Conservation (phyloP, 2,113 vertebrate species). For the Archocentrus centrarchus region DNA sequence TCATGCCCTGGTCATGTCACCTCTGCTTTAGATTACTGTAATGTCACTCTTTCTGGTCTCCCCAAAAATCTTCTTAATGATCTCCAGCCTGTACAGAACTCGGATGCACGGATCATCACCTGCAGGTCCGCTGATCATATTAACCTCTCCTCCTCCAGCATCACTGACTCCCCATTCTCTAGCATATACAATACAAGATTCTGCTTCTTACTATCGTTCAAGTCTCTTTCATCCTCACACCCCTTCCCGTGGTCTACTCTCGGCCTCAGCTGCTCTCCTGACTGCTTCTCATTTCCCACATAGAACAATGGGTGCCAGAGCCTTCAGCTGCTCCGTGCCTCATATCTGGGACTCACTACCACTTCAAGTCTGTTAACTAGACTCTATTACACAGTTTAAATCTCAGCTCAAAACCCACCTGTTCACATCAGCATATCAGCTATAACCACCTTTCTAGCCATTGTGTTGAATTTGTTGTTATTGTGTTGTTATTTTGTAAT, state of each 20-base stretch:
- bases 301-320: background rate
- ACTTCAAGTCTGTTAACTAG: background rate
- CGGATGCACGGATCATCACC: background rate
- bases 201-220: background rate
- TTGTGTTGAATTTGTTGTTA: background rate
- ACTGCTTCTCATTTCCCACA: background rate
- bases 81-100: background rate
- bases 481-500: too few species aligned
- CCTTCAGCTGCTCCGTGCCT: background rate
- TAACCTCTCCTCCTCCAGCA: background rate
- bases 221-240: background rate
- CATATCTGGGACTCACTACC: background rate
- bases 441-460: background rate
- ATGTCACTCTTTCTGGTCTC: background rate
- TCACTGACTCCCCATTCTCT: background rate
- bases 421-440: background rate
- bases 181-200: background rate
- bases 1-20: background rate
- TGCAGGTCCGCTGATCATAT: background rate
- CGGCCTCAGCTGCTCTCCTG: background rate
- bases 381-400: background rate
- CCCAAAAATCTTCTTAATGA: background rate
- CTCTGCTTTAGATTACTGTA: slow-evolving; percentile 1
- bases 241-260: background rate
- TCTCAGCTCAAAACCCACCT: background rate